Evolutionary conservation across 92 coral and sea anemone species (phyloP), one percentile per base, ranked within the genome.

Genomic region (Umimayanthus kanabou): DNA sequence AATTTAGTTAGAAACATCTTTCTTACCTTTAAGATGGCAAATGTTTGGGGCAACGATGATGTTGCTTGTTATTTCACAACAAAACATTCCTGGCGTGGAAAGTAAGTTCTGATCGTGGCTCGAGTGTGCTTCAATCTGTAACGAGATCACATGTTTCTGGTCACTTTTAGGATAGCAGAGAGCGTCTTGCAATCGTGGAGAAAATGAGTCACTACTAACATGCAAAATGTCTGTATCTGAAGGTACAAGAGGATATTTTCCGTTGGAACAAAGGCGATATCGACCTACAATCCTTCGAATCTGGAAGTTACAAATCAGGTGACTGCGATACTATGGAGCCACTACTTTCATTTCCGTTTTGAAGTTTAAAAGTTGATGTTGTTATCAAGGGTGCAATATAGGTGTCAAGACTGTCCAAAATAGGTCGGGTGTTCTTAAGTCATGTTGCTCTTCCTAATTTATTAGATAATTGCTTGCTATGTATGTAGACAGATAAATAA

Each of bases 1-100:
- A 28, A 23, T 83, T 18, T 70, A 70, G 58, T 30, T 70, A 69
- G 26, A 71, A 13, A 25, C 49, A 83, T 8, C 33, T 29, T 45
- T 50, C 6, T 6, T 28, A 49, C 53, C 45, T 66, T 85, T 2
- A 23, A 88, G 57, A 97, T 97, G 99, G 97, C 99, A 39, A 95
- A 92, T 91, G 97, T 95, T 28, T 95, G 93, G 94, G 99, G 96
- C 64, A 97, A 97, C 89, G 97, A 93, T 85, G 99, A 97, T 88
- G 91, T 97, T 82, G 97, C 99, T 61, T 97, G 99, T 83, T 97
- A 92, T 74, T 97, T 97, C 83, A 97, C 99, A 53, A 97, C 99
- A 65, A 97, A 97, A 85, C 99, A 97, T 88, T 97, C 99, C 9
- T 97, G 99, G 99, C 94, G 99, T 25, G 99, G 99, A 80, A 97